These are phyloP conservation scores for Oceanites oceanicus DNA, from an alignment of 2,113 vertebrate genomes.

Conservation along the genomic window DNA sequence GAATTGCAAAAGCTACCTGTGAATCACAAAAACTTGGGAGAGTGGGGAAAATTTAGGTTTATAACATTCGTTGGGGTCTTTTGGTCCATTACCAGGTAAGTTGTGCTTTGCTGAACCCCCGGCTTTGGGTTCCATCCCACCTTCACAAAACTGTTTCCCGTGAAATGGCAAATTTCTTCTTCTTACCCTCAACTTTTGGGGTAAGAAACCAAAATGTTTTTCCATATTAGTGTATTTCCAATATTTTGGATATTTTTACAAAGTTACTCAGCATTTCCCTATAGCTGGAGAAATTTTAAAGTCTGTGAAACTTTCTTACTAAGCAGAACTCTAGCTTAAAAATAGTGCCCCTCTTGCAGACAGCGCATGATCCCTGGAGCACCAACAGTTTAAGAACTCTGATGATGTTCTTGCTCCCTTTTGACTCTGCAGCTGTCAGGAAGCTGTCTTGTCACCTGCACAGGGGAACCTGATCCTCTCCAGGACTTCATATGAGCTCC, in stretches of 20 bases:
- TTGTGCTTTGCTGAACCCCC: neutral
- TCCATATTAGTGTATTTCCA: too few species aligned
- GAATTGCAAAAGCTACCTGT: neutral
- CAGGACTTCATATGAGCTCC: too few species aligned
- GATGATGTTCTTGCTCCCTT: neutral
- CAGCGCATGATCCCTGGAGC: fast-evolving
- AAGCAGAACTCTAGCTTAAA: neutral
- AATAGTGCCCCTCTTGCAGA: neutral
- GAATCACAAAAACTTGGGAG: too few species aligned
- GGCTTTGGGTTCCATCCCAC: too few species aligned
- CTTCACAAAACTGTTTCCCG: neutral
- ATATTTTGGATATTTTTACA: neutral
- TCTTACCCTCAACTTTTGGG: neutral
- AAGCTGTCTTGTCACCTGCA: neutral
- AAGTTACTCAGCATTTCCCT: neutral
- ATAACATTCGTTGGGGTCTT: fast-evolving
- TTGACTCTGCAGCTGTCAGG: neutral
- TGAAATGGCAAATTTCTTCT: neutral
- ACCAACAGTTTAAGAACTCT: neutral
- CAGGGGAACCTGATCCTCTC: neutral
- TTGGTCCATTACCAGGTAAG: neutral
- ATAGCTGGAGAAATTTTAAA: neutral
- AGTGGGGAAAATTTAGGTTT: neutral
- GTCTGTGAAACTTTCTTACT: neutral
- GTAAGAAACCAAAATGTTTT: neutral